Evolutionary conservation across 2,797 vertebrate species (phyloP), one percentile per base, ranked within the genome.

Genomic region (Podarcis siculus): DNA sequence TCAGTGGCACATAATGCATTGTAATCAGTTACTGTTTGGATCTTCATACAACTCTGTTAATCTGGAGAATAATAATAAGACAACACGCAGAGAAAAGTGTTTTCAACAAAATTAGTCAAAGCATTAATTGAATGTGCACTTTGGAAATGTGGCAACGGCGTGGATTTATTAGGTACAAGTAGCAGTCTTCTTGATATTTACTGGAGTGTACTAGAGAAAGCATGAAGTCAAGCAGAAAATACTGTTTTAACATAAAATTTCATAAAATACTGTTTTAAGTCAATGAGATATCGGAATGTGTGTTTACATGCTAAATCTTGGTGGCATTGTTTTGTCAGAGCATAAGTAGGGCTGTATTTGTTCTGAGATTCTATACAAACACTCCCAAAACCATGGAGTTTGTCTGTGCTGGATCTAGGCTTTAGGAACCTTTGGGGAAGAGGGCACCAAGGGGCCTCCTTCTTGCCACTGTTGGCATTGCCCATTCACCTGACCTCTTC

Each of bases 81-180:
- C 39, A 61, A 71, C 17, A 55, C 13, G 0, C 49, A 72, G 12
- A 7, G 73, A 76, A 80, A 72, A 49, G 1, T 61, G 30, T 83
- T 55, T 55, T 71, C 69, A 80, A 91, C 64, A 2, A 25, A 27
- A 85, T 86, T 71, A 75, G 72, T 90, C 89, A 66, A 82, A 90
- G 15, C n/a, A 15, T 42, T 86, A 42, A 21, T 86, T 78, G 17
- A 77, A 87, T 35, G 15, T 78, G n/a, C 37, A 61, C 71, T 69
- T 58, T 78, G 1, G 75, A 83, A 30, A 84, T 89, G 82, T 84
- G 83, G 12, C 6, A 72, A 35, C n/a, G 77, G 32, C 45, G 49
- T 25, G 5, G 61, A 69, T 88, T 77, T 67, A 81, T 42, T 58
- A 42, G 39, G 25, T 67, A 49, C 72, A 69, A 23, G n/a, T 32